Conservation (phyloP, 2,797 vertebrate genomes). For the Hypotaenidia philippensis region DNA sequence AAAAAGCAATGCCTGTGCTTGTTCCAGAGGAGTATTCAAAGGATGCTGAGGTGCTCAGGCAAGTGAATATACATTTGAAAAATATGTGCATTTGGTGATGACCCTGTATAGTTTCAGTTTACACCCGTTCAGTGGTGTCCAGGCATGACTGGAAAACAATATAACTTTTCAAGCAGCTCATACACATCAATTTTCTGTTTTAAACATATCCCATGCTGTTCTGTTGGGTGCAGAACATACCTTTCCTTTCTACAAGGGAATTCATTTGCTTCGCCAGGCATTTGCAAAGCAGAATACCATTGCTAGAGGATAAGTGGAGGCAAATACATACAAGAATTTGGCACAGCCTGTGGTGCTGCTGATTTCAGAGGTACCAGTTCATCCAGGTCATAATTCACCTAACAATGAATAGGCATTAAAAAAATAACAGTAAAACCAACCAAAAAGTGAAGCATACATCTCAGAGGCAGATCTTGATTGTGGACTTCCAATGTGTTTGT, state of each 20-base stretch:
- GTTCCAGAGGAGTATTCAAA: not conserved
- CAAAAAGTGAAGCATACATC: not conserved
- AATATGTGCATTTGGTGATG: not conserved
- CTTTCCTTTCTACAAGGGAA: not conserved
- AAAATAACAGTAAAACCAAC: not conserved
- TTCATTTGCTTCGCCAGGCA: not conserved
- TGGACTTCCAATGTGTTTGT: not conserved
- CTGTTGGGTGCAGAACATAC: not conserved
- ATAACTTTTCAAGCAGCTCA: not conserved
- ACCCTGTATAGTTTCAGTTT: not conserved
- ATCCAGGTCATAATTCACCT: not conserved
- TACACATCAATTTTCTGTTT: constrained; percentile 30
- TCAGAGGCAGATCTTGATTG: not conserved
- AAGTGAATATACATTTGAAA: not conserved
- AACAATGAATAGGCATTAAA: not conserved
- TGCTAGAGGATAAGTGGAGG: not conserved
- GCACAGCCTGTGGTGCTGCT: not conserved
- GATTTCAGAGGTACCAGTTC: not conserved
- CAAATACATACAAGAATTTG: not conserved
- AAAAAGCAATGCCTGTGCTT: not conserved
- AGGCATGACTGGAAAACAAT: not conserved
- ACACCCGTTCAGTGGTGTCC: not conserved
- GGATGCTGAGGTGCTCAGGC: not conserved
- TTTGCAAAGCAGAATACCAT: not conserved
- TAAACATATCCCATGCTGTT: not conserved